Conservation (phyloP, 2,113 vertebrate species). For the Salvelinus alpinus region DNA sequence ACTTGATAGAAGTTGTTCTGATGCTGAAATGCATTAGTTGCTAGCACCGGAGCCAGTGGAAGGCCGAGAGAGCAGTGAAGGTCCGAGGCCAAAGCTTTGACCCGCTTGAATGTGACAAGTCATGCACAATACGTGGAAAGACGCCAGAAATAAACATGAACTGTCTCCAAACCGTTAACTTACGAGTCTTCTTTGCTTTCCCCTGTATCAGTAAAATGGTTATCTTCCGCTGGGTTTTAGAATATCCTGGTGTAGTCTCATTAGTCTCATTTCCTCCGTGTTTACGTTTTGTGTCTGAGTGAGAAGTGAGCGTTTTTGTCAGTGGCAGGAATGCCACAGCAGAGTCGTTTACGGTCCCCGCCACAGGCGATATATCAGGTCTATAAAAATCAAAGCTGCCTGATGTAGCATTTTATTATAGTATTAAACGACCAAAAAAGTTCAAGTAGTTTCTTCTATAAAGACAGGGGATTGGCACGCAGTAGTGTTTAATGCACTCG, state of each 20-base stretch:
- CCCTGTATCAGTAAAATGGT: background rate
- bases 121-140: constrained; percentile 14
- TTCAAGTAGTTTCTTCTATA: constrained; percentile 70
- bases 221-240: background rate
- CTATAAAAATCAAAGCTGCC: constrained; percentile 82
- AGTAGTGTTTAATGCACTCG: constrained; percentile 67
- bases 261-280: constrained; percentile 24
- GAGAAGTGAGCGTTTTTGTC: constrained; percentile 47
- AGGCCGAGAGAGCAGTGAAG: background rate
- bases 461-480: constrained; percentile 65
- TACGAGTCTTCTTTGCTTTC: background rate
- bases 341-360: constrained; percentile 64
- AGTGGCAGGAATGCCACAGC: constrained; percentile 43
- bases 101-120: constrained; percentile 1
- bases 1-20: background rate
- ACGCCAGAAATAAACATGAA: constrained; percentile 1
- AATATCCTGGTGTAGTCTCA: background rate
- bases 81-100: background rate
- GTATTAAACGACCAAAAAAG: constrained; percentile 78
- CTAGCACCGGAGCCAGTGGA: background rate
- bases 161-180: background rate
- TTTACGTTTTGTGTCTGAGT: constrained; percentile 39
- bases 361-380: constrained; percentile 81
- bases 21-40: constrained; percentile 12
- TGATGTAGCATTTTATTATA: constrained; percentile 81